These are phyloP conservation scores for Hecatera dysodea DNA, from an alignment of 2,888 invertebrate species.

Conservation along the genomic window DNA sequence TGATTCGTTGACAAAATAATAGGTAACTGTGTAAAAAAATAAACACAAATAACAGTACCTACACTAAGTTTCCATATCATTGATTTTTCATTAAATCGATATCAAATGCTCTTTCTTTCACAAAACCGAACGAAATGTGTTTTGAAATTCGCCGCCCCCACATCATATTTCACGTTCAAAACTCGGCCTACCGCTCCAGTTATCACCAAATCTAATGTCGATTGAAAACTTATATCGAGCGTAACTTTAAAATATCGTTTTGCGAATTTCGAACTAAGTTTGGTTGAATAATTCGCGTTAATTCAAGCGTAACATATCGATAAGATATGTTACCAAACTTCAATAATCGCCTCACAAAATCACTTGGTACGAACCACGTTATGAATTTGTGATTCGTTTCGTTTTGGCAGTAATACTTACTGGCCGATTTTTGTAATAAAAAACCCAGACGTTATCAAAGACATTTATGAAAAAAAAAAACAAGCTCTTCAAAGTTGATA, in stretches of 20 bases:
- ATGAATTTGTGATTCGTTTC: slow-evolving; percentile 1
- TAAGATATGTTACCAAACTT: slow-evolving; percentile 52
- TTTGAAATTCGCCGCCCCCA: slow-evolving; percentile 41
- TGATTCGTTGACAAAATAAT: too few species aligned
- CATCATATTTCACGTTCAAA: slow-evolving; percentile 35
- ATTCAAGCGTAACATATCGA: slow-evolving; percentile 50
- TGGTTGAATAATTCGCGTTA: slow-evolving; percentile 61
- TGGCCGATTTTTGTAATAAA: neutral
- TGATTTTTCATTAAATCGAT: neutral
- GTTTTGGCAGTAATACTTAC: too few species aligned
- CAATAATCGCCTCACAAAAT: slow-evolving; percentile 36
- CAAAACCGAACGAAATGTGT: neutral
- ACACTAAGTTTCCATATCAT: neutral
- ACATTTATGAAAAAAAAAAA: too few species aligned
- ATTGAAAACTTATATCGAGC: slow-evolving; percentile 71
- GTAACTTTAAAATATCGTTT: slow-evolving; percentile 62
- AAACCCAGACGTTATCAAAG: too few species aligned
- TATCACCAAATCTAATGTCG: slow-evolving; percentile 68
- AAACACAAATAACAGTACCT: neutral
- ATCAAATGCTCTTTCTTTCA: neutral
- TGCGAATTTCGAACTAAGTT: slow-evolving; percentile 56
- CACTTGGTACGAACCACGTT: slow-evolving; percentile 30
- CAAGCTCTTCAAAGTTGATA: too few species aligned
- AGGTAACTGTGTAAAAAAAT: too few species aligned
- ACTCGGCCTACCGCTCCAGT: slow-evolving; percentile 57